A percentile compares a stretch with the other conserved stretches of the same genome.
Evolutionary conservation across 2,113 vertebrate genomes (phyloP).

Genomic region (Campylomormyrus tamandua): DNA sequence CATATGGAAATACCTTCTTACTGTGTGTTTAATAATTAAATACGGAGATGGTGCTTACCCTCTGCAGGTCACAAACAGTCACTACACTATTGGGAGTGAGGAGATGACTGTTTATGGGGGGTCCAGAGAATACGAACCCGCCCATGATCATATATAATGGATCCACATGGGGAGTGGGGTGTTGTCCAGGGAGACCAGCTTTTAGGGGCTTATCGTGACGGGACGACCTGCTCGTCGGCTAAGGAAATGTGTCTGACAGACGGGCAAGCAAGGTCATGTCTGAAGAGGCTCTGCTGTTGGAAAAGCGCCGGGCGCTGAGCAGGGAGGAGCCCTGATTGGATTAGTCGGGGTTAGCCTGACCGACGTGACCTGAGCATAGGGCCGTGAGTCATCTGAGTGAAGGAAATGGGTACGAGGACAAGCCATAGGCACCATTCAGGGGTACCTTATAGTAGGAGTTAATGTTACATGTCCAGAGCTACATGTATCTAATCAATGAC

Average conservation of each 20-base stretch:
- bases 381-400: background rate
- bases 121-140: background rate
- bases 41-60: background rate
- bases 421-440: background rate
- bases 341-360: background rate
- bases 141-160: background rate
- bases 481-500: background rate
- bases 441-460: background rate
- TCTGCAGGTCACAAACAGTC: background rate
- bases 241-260: constrained; percentile 15
- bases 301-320: background rate
- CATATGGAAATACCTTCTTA: background rate
- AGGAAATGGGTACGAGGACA: background rate
- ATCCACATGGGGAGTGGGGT: background rate
- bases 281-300: background rate
- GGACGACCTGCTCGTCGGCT: background rate
- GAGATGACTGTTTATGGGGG: background rate
- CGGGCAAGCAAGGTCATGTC: constrained; percentile 57
- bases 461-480: background rate
- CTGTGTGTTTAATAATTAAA: background rate
- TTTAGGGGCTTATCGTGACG: background rate
- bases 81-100: background rate
- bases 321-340: constrained; percentile 37
- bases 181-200: background rate
- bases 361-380: background rate